Conservation (phyloP, 2,797 vertebrate species). For the Glyptemys insculpta region DNA sequence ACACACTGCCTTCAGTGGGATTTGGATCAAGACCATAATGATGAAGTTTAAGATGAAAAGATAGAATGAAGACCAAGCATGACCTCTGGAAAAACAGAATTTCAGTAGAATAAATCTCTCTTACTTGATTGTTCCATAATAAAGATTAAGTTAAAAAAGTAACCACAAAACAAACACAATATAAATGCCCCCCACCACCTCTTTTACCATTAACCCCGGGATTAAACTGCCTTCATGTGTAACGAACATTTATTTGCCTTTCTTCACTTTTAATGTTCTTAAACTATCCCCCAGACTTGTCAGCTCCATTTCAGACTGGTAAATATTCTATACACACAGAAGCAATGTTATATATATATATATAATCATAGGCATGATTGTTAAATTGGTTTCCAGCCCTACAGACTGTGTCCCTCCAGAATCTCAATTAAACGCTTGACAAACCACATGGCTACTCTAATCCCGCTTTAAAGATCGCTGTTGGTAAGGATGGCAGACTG, state of each 20-base stretch:
- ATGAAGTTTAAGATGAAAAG: background rate
- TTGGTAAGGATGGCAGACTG: constrained; percentile 36
- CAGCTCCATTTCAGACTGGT: constrained; percentile 47
- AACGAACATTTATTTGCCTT: constrained; percentile 49
- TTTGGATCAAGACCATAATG: background rate
- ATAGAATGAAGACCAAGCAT: background rate
- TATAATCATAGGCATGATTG: constrained; percentile 51
- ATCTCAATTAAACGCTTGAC: constrained; percentile 70
- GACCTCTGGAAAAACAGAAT: constrained; percentile 1
- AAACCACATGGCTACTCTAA: constrained; percentile 64
- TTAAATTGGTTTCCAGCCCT: constrained; percentile 68
- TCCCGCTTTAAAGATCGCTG: constrained; percentile 41
- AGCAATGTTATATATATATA: constrained; percentile 22
- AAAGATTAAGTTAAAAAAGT: constrained; percentile 10
- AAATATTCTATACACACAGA: constrained; percentile 26
- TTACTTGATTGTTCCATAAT: constrained; percentile 7
- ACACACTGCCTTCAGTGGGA: background rate
- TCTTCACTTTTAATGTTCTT: constrained; percentile 48
- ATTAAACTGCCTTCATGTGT: constrained; percentile 61
- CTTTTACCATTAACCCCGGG: background rate
- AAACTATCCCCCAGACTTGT: constrained; percentile 6
- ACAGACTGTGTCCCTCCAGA: constrained; percentile 33
- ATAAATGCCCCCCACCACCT: constrained; percentile 4
- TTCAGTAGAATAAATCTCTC: accelerated
- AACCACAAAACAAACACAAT: constrained; percentile 19